Evolutionary conservation across 2,113 vertebrate genomes (phyloP).

Genomic region (Eleginops maclovinus): DNA sequence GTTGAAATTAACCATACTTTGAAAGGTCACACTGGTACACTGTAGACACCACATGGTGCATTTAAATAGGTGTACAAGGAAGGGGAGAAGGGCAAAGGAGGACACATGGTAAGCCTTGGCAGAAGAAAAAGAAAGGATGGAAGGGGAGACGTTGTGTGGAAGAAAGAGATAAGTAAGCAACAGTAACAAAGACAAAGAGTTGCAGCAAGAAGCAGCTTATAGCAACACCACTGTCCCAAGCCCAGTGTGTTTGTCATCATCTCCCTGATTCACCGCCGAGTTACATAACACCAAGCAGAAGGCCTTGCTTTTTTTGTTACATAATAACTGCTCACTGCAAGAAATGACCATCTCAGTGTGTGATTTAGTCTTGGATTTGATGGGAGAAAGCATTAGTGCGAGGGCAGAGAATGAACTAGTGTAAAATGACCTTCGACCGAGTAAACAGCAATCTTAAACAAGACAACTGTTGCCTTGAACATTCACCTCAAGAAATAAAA

Average conservation of each 20-base stretch:
- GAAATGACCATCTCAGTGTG: conserved; percentile 25
- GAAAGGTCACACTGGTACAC: conserved; percentile 19
- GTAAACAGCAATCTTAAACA: background rate
- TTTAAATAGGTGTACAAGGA: background rate
- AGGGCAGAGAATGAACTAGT: background rate
- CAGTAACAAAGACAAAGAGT: background rate
- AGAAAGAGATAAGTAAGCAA: background rate
- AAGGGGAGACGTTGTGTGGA: background rate
- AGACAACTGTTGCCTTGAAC: background rate
- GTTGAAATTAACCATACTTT: conserved; percentile 40
- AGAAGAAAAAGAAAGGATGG: background rate
- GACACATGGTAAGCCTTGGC: background rate
- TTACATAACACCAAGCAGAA: conserved; percentile 54
- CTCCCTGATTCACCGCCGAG: conserved; percentile 42
- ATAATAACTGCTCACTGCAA: conserved; percentile 17
- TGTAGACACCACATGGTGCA: background rate
- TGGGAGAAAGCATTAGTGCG: background rate
- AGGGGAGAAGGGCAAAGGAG: background rate
- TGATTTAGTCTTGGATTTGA: background rate
- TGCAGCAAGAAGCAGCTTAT: conserved; percentile 5
- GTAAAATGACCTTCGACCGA: background rate
- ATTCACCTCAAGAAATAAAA: background rate
- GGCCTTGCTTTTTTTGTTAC: conserved; percentile 44
- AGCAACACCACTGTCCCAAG: conserved; percentile 25
- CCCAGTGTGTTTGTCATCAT: conserved; percentile 42